Evolutionary conservation across 2,797 vertebrate species (phyloP), one percentile per base, ranked within the genome.

Genomic region (Alosa sapidissima): DNA sequence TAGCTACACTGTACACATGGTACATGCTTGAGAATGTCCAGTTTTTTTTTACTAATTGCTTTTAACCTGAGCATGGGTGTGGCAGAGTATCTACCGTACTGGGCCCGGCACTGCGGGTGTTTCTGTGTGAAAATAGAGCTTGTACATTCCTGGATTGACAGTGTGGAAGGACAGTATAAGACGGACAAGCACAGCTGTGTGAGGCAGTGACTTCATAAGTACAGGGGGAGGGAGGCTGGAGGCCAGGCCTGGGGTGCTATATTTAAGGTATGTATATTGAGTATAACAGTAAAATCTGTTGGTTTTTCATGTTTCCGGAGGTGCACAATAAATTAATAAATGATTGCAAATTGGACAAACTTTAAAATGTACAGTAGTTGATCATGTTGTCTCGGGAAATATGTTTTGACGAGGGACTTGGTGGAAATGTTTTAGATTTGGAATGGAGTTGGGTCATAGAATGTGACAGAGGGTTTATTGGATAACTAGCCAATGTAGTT

Each of bases 131-230:
- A 83, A 92, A 90, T 89, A 89, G 89, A 89, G 91, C 91, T 93
- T 92, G 89, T 91, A 94, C 92, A 94, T 94, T 94, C 92, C 93
- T 93, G 91, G 87, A 92, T 84, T 84, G 91, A 87, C 84, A 89
- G 89, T 85, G 87, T 83, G 91, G 83, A 89, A 60, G 75, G 85
- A 84, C 55, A 86, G 52, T 19, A 81, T 47, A 47, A 83, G 81
- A 88, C 52, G 72, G 86, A 86, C 83, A 78, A 83, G 48, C 81
- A 72, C 87, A 90, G 89, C 86, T 90, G 87, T 72, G 72, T 48
- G 41, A 45, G 72, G 54, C 84, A 52, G 60, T 62, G 48, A 83
- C 33, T 75, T 75, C 68, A 75, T 21, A 78, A 16, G 72, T 72
- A 47, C 72, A 78, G 72, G 21, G 72, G 41, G 72, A 47, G 72